A percentile compares a stretch with the other conserved stretches of the same genome.
phyloP scores from a whole-genome alignment of 1,140 invertebrate genomes.

The Centruroides sculpturatus region DNA sequence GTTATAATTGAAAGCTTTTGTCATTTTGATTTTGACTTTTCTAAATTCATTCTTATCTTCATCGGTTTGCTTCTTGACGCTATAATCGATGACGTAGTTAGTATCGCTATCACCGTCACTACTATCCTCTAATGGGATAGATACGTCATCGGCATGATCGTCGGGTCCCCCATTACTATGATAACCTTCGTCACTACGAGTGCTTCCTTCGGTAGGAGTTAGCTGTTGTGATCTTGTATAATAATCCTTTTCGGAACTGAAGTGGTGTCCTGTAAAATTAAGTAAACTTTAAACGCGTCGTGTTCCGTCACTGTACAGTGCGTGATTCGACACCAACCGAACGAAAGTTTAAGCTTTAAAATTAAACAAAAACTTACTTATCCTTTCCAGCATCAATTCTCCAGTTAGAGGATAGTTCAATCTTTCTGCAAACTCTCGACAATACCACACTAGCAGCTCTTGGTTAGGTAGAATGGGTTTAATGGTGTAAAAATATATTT shows the following conservation, averaged over 20 bases:
- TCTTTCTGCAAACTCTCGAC: conserved; percentile 86
- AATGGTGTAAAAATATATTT: conserved; percentile 94
- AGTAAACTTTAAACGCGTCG: no score
- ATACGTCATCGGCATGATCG: conserved; percentile 40
- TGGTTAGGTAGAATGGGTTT: conserved; percentile 86
- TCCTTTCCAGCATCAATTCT: conserved; percentile 73
- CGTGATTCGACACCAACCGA: no score
- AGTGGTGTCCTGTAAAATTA: no score
- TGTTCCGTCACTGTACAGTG: no score
- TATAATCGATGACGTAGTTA: conserved; percentile 82
- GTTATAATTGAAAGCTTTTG: conserved; percentile 50
- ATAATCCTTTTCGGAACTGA: background rate
- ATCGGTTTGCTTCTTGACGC: conserved; percentile 27
- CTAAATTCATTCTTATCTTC: conserved; percentile 56
- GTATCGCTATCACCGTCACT: conserved; percentile 77
- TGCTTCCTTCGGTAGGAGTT: conserved; percentile 47
- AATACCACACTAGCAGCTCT: conserved; percentile 96
- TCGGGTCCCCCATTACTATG: conserved; percentile 82
- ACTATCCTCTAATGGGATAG: conserved; percentile 74
- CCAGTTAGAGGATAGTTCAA: conserved; percentile 83
- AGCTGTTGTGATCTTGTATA: conserved; percentile 16
- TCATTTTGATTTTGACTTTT: conserved; percentile 86
- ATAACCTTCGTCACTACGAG: conserved; percentile 80
- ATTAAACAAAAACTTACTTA: conserved; percentile 43
- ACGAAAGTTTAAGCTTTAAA: no score